Evolutionary conservation across 2,888 invertebrate genomes (phyloP).

Genomic region (Phrixothrix hirtus): DNA sequence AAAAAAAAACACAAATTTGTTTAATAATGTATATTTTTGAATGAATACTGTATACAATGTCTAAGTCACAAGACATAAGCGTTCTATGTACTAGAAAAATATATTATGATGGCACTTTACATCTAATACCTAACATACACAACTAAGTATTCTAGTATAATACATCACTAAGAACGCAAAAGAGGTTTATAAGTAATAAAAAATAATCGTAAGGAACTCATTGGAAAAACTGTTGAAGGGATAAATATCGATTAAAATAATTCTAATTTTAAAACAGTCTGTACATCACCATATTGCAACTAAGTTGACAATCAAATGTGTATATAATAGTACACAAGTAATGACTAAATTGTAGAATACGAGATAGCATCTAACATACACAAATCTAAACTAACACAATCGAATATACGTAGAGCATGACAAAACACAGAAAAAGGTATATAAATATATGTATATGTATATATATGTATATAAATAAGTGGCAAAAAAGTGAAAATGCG

Average conservation of each 20-base stretch:
- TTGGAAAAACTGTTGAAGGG: neutral
- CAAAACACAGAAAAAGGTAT: conserved; percentile 4
- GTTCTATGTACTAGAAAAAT: conserved; percentile 59
- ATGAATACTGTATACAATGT: conserved; percentile 58
- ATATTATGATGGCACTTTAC: conserved; percentile 59
- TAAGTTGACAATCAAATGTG: conserved; percentile 16
- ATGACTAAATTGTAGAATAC: conserved; percentile 24
- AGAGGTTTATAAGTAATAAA: conserved; percentile 12
- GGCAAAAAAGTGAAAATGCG: conserved; percentile 10
- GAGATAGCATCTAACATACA: conserved; percentile 20
- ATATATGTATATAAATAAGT: conserved; percentile 16
- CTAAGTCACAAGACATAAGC: conserved; percentile 58
- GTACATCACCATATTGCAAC: conserved; percentile 10
- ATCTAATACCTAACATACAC: conserved; percentile 42
- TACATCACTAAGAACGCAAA: conserved; percentile 25
- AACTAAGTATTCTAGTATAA: conserved; percentile 29
- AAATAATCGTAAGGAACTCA: conserved; percentile 13
- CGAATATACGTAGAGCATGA: conserved; percentile 9
- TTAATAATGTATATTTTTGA: conserved; percentile 57
- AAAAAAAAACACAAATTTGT: conserved; percentile 6
- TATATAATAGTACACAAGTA: conserved; percentile 12
- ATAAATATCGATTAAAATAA: neutral
- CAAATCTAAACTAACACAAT: conserved; percentile 25
- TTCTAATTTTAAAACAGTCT: conserved; percentile 4
- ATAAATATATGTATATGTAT: too few relatives aligned